phyloP scores from a whole-genome alignment of 1,140 invertebrate species.

The Penaeus japonicus region DNA sequence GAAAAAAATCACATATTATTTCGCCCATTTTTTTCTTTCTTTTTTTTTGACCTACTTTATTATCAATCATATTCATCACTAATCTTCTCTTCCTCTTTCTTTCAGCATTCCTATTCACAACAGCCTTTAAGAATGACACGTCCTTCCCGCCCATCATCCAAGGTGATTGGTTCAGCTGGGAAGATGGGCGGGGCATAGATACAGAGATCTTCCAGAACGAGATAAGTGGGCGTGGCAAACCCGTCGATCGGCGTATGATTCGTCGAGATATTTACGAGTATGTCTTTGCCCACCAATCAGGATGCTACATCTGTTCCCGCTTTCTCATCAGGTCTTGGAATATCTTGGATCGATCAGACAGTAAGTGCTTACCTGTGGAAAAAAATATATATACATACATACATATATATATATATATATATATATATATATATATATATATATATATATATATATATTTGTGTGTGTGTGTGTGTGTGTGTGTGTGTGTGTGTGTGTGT shows the following conservation, averaged over 20 bases:
- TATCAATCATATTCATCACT: no score
- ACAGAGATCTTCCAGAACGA: constrained; percentile 17
- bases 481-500: no score
- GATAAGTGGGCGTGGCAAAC: constrained; percentile 1
- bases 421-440: no score
- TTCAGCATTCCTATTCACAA: neutral
- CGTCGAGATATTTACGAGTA: constrained; percentile 31
- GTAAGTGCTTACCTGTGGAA: constrained; percentile 1
- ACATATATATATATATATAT: no score
- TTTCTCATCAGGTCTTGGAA: constrained; percentile 52
- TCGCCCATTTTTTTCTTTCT: no score
- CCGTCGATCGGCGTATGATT: neutral
- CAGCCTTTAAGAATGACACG: neutral
- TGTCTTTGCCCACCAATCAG: constrained; percentile 28
- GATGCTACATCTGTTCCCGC: constrained; percentile 28
- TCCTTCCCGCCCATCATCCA: constrained; percentile 34
- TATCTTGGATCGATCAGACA: constrained; percentile 39
- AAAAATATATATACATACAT: no score
- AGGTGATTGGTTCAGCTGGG: constrained; percentile 54
- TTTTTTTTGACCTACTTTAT: no score
- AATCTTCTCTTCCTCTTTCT: neutral
- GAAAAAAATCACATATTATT: neutral
- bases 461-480: no score
- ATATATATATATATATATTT: no score
- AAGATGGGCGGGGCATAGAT: constrained; percentile 28